A percentile compares a stretch with the other conserved stretches of the same genome.
These are phyloP conservation scores for Eledona agricola DNA, from an alignment of 2,888 invertebrate species.

Conservation along the genomic window DNA sequence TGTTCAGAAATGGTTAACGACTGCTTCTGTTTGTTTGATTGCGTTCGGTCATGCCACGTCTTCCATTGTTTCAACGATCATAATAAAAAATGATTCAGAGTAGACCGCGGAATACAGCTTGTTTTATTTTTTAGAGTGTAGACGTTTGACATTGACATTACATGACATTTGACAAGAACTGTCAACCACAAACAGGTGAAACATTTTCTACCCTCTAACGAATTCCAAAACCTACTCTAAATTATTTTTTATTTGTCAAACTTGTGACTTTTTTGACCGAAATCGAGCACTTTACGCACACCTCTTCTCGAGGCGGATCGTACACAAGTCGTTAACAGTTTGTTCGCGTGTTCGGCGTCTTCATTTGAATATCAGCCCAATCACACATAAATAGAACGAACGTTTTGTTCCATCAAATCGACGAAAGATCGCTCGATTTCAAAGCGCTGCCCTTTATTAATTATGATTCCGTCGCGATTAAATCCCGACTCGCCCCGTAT, in stretches of 20 bases:
- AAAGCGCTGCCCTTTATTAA: slow-evolving; percentile 52
- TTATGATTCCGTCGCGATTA: too few relatives aligned
- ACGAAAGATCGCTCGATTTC: slow-evolving; percentile 42
- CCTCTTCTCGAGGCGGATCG: slow-evolving; percentile 35
- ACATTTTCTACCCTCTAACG: too few relatives aligned
- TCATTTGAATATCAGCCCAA: slow-evolving; percentile 57
- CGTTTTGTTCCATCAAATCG: slow-evolving; percentile 55
- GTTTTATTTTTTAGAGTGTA: too few relatives aligned
- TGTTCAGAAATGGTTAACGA: slow-evolving; percentile 48
- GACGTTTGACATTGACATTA: too few relatives aligned
- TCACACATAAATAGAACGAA: slow-evolving; percentile 56
- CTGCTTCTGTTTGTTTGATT: slow-evolving; percentile 45
- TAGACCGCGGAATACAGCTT: too few relatives aligned
- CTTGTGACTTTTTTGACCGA: too few relatives aligned
- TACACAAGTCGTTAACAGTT: slow-evolving; percentile 53
- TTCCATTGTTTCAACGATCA: slow-evolving; percentile 5
- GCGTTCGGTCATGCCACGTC: slow-evolving; percentile 41
- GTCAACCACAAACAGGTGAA: too few relatives aligned
- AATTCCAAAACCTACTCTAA: too few relatives aligned
- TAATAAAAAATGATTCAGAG: too few relatives aligned
- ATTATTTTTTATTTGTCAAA: too few relatives aligned
- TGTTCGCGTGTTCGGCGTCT: slow-evolving; percentile 52
- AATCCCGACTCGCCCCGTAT: too few relatives aligned
- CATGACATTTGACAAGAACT: too few relatives aligned
- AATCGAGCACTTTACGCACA: slow-evolving; percentile 38